Evolutionary conservation across 2,113 vertebrate genomes (phyloP), one percentile per base, ranked within the genome.

Genomic region (Grammomys surdaster): DNA sequence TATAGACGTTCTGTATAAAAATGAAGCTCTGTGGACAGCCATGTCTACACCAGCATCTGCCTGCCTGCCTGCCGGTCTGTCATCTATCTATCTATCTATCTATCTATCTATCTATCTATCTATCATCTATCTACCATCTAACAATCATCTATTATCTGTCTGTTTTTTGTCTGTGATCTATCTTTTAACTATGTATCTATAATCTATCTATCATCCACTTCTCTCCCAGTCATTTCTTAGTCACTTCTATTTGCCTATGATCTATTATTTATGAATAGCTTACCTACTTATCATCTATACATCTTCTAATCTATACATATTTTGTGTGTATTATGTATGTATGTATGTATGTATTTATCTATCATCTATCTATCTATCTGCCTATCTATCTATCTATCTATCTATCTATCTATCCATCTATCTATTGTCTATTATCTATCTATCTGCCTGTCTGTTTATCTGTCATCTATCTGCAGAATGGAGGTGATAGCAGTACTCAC

Each of bases 401-500:
- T 48, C 46, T 48, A 48, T 48, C 46, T 48, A 3, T 82, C 20
- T 54, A 20, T 58, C 2, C 31, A 6, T 51, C 12, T 70, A 17
- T n/a, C 10, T 12, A 17, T 72, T 14, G 3, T 48, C 46, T 48
- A 48, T 48, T 48, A 48, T 48, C 46, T 48, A 5, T 48, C 46
- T 48, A 48, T 48, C 46, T 48, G 46, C 46, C 46, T 26, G 9
- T 43, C 7, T 60, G 2, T 43, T 36, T 40, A 1, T 40, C 26
- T 78, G 4, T 33, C 46, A 28, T 51, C 13, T 51, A 16, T 51
- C 28, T 78, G 12, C 60, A 33, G 70, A 87, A 51, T 40, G 31
- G 7, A 24, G n/a, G 7, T 8, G n/a, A 17, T 48, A 14, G 2
- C 1, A 20, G 0, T 11, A 14, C 33, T 67, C 46, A 13, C 0